Evolutionary conservation across 2,113 vertebrate genomes (phyloP), one percentile per base, ranked within the genome.

Genomic region (Perca fluviatilis): DNA sequence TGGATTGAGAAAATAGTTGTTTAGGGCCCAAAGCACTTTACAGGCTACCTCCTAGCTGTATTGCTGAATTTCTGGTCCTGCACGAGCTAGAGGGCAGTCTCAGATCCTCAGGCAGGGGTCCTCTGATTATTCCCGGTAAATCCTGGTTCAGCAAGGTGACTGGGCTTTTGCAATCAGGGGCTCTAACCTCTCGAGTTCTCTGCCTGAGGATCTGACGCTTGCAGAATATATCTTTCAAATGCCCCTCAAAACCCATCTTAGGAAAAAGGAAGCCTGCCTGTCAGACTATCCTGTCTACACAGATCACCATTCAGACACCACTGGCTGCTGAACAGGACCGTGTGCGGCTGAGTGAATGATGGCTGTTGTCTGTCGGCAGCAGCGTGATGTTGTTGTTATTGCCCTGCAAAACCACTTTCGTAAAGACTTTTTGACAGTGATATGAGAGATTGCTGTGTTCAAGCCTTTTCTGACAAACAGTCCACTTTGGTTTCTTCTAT

Each of bases 101-200:
- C 49, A 81, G 57, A 74, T 43, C 25, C 62, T 71, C 33, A 64
- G 1, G 0, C 66, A 68, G 61, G 43, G 66, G 68, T 78, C 30
- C 13, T 36, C 19, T n/a, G 56, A 75, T 60, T 75, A n/a, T 68
- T 82, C 4, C 15, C 0, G 0, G 21, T 60, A 74, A 64, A 71
- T 77, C 79, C 67, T 53, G 83, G 46, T 72, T 85, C 25, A 64
- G 54, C 72, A 85, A 73, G 62, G 75, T 80, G 66, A 61, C 50
- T 25, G 40, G 57, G 49, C 6, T 86, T 80, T 74, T 70, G 18
- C 72, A 77, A 46, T 60, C 62, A 5, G 21, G 57, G 40, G n/a
- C 43, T 16, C 43, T 65, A 10, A 66, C 58, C 68, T 51, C 68
- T 56, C 5, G 15, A 27, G 56, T 14, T 61, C 19, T 23, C 27